Base-by-base conservation (phyloP, 1,140 invertebrate species). In the Plectrocnemia conspersa region DNA sequence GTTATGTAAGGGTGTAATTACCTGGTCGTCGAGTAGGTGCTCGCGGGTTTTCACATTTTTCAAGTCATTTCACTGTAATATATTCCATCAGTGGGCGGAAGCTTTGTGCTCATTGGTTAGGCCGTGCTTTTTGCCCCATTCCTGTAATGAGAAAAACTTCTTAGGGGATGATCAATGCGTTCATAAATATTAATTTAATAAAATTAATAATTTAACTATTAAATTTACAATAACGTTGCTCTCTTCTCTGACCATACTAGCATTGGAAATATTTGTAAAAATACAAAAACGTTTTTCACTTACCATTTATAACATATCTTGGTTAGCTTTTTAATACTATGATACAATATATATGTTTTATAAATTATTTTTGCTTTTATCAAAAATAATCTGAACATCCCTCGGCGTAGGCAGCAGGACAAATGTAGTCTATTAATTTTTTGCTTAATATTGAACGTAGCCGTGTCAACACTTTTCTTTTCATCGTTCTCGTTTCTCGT, bases 1-100 rank as follows among this genome's bases (percentile, higher is more conserved):
- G 48, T 47, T 55, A 47, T 55, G 53, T 21, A 55, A 24, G 33
- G 33, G 47, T 50, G 44, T 55, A 55, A 55, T 55, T 48, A 55
- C 32, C 10, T 29, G 13, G 47, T 38, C 22, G 16, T n/a, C n/a
- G n/a, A n/a, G n/a, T 10, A 38, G 16, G 33, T 47, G 19, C 22
- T n/a, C 18, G 11, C 33, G 32, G 36, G 15, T 42, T 32, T 41
- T 41, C 35, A 44, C 45, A 40, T 55, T 40, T 41, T 56, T 56
- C 54, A 42, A 32, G 35, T 42, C 46, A 48, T 49, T 56, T 48
- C 54, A 42, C 46, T 15, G 33, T 56, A 56, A 56, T 56, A 56
- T 56, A 56, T 56, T 56, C 54, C 54, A 56, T 56, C 54, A 56
- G 54, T 33, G 45, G 25, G 27, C 10, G 11, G n/a, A 33, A 21